These are phyloP conservation scores for Trialeurodes vaporariorum DNA, from an alignment of 1,140 invertebrate species.

Conservation along the genomic window DNA sequence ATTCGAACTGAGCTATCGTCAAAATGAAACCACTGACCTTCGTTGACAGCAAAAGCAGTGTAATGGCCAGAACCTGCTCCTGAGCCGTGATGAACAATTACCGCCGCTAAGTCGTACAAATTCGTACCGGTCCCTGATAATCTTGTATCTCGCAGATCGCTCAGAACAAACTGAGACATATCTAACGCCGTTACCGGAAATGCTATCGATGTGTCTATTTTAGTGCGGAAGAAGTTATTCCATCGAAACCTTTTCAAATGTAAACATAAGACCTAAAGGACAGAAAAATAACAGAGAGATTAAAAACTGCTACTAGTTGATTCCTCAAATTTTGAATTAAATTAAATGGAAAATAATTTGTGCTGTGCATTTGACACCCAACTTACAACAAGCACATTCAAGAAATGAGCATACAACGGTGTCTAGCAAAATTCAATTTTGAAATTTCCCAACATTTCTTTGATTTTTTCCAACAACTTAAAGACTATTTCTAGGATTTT, in stretches of 20 bases:
- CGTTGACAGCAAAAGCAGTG: slow-evolving; percentile 71
- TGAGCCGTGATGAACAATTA: slow-evolving; percentile 75
- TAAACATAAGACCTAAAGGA: slow-evolving; percentile 58
- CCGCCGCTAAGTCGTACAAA: slow-evolving; percentile 69
- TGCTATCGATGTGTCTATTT: slow-evolving; percentile 66
- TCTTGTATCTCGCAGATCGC: slow-evolving; percentile 53
- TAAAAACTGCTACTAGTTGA: too few species aligned
- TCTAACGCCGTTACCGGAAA: slow-evolving; percentile 64
- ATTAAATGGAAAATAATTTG: too few species aligned
- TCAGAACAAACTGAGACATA: slow-evolving; percentile 65
- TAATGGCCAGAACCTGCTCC: slow-evolving; percentile 78
- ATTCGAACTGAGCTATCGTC: slow-evolving; percentile 76
- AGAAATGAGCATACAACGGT: too few species aligned
- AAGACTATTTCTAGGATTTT: too few species aligned
- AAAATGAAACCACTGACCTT: slow-evolving; percentile 75
- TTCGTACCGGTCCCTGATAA: slow-evolving; percentile 46
- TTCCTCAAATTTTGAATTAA: too few species aligned
- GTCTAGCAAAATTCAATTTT: too few species aligned
- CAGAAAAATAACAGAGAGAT: too few species aligned
- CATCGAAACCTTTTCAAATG: slow-evolving; percentile 78
- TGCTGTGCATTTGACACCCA: too few species aligned
- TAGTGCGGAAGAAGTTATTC: slow-evolving; percentile 65
- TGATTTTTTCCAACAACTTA: too few species aligned
- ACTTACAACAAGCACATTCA: too few species aligned
- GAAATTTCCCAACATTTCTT: too few species aligned